A percentile compares a stretch with the other conserved stretches of the same genome.
Conservation (phyloP, 30 jellyfish, hydroid and myxozoan species). For the Mastigias papua region DNA sequence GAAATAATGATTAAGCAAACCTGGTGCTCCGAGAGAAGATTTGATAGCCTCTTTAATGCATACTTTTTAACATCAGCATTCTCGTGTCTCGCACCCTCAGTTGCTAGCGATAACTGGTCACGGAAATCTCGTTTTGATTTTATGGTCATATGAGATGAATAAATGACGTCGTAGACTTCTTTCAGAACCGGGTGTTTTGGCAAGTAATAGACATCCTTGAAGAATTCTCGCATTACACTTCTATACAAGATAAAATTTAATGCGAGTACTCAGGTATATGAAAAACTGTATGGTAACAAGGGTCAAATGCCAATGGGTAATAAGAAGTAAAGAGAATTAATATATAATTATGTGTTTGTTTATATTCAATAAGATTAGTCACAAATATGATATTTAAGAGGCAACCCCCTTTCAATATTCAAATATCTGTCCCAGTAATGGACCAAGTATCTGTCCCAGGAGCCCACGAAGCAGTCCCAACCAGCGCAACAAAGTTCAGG, state of each 20-base stretch:
- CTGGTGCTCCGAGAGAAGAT: slow-evolving; percentile 66
- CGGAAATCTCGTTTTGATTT: slow-evolving; percentile 73
- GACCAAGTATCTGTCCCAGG: slow-evolving; percentile 84
- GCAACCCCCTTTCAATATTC: no score
- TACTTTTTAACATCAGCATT: slow-evolving; percentile 81
- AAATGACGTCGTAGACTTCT: slow-evolving; percentile 62
- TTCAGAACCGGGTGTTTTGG: slow-evolving; percentile 69
- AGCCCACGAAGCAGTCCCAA: slow-evolving; percentile 83
- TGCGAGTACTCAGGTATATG: background rate
- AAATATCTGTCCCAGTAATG: slow-evolving; percentile 79
- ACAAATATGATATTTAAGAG: no score
- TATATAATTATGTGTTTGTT: no score
- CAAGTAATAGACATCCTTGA: slow-evolving; percentile 84
- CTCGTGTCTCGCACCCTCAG: slow-evolving; percentile 74
- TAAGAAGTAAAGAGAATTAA: no score
- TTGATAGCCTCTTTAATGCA: slow-evolving; percentile 66
- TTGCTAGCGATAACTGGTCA: slow-evolving; percentile 56
- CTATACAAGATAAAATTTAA: slow-evolving; percentile 1
- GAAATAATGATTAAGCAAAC: background rate
- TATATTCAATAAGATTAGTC: no score
- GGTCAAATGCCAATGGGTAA: no score
- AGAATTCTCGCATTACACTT: slow-evolving; percentile 47
- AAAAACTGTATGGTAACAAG: no score
- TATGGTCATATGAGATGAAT: slow-evolving; percentile 52
- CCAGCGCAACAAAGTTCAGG: slow-evolving; percentile 82